Evolutionary conservation across 2,888 invertebrate genomes (phyloP), one percentile per base, ranked within the genome.

Genomic region (Agrilus mali): DNA sequence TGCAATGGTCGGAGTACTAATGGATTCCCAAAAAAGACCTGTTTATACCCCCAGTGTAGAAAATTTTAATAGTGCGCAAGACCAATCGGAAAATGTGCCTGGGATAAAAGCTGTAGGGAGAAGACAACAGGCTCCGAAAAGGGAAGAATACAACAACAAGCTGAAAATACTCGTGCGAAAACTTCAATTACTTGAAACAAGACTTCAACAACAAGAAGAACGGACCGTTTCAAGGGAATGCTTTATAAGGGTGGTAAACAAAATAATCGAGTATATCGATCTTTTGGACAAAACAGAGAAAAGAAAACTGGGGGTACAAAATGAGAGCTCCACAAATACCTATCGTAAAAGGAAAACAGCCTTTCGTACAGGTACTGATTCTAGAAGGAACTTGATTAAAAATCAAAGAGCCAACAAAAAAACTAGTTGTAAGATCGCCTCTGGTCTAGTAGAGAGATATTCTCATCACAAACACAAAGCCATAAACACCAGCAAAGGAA

Each of bases 21-120:
- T 57, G 1, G 65, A 66, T 47, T 62, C 64, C 1, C 64, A 64
- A 39, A 66, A 66, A 43, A 53, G 56, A 15, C 65, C 65, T 32
- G 54, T 60, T 7, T 45, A 49, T 10, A 37, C 17, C 7, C 20
- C 37, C 2, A 14, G 17, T 15, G 37, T 17, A 2, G 20, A 37
- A 10, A 37, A 17, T 7, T 17, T 37, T 7, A 7, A 20, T 4
- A 10, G 20, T 5, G 17, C 7, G 5, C 37, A 37, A 37, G 20
- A 37, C 20, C 8, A 33, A 41, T 8, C 7, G 6, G 33, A 14
- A 34, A 38, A 8, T 12, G 12, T 8, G 32, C 13, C 7, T 4
- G 16, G n/a, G 13, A n/a, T 33, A 14, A 14, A 38, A 22, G 14
- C 16, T 33, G 2, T 13, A 3, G 14, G 12, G 27, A 1, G 27